A percentile compares a stretch with the other conserved stretches of the same genome.
Evolutionary conservation across 2,113 vertebrate species (phyloP).

Genomic region (Hippolais icterina): DNA sequence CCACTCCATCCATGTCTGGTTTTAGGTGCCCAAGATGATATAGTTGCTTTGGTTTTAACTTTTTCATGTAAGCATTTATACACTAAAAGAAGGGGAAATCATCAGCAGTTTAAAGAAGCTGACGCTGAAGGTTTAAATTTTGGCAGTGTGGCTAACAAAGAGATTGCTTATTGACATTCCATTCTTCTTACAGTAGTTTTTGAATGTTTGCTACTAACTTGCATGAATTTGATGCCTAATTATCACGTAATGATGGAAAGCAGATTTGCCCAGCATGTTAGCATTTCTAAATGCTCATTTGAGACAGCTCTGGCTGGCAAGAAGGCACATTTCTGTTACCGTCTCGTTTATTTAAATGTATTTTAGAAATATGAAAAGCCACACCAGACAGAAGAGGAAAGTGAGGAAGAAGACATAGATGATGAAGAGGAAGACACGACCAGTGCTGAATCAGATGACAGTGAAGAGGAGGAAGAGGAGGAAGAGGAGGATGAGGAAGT

Average conservation of each 20-base stretch:
- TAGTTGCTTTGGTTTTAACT: background rate
- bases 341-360: background rate
- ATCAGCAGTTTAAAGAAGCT: background rate
- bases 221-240: background rate
- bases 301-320: background rate
- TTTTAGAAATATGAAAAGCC: constrained; percentile 84
- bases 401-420: constrained; percentile 83
- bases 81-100: background rate
- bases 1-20: background rate
- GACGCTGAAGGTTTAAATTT: background rate
- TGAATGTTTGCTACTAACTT: background rate
- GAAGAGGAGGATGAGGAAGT: constrained; percentile 84
- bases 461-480: constrained; percentile 81
- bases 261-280: background rate
- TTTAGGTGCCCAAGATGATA: background rate
- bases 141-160: background rate
- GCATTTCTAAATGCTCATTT: background rate
- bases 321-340: background rate
- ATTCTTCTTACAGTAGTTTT: background rate
- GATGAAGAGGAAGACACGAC: constrained; percentile 87
- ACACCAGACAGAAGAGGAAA: constrained; percentile 80
- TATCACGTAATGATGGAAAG: background rate
- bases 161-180: background rate
- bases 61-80: background rate
- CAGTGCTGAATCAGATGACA: constrained; percentile 90